These are phyloP conservation scores for Myotis planiceps DNA, from an alignment of 2,797 vertebrate species.

Conservation along the genomic window DNA sequence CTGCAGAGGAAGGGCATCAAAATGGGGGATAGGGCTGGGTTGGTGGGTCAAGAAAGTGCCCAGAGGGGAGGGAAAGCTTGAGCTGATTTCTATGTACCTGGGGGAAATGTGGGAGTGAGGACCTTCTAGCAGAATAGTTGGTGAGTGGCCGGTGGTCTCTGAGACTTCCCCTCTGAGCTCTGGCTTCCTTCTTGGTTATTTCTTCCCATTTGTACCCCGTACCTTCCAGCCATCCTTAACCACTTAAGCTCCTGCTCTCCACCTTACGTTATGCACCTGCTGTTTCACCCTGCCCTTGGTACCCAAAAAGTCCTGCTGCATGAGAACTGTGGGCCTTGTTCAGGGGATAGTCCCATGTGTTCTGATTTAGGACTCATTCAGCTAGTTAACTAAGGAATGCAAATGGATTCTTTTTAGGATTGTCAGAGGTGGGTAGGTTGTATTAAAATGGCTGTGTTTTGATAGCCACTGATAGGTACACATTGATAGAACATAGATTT, in stretches of 20 bases:
- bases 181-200: not conserved
- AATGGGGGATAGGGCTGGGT: no score
- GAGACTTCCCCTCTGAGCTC: not conserved
- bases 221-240: not conserved
- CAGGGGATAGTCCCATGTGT: not conserved
- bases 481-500: not conserved
- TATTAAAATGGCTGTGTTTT: not conserved
- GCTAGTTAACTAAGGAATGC: not conserved
- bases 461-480: not conserved
- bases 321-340: not conserved
- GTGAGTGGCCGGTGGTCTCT: not conserved
- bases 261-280: not conserved
- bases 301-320: not conserved
- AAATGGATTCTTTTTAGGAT: not conserved
- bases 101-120: not conserved
- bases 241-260: not conserved
- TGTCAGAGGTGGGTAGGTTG: not conserved
- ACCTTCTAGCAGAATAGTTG: not conserved
- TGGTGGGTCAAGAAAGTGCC: not conserved
- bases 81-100: not conserved
- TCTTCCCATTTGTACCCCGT: not conserved
- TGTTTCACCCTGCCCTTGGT: not conserved
- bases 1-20: not conserved
- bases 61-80: not conserved
- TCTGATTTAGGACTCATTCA: not conserved